Percentiles rank a stretch among this genome's conserved stretches.
phyloP scores from a whole-genome alignment of 2,888 invertebrate genomes.

The Ichneumoninae sp. region DNA sequence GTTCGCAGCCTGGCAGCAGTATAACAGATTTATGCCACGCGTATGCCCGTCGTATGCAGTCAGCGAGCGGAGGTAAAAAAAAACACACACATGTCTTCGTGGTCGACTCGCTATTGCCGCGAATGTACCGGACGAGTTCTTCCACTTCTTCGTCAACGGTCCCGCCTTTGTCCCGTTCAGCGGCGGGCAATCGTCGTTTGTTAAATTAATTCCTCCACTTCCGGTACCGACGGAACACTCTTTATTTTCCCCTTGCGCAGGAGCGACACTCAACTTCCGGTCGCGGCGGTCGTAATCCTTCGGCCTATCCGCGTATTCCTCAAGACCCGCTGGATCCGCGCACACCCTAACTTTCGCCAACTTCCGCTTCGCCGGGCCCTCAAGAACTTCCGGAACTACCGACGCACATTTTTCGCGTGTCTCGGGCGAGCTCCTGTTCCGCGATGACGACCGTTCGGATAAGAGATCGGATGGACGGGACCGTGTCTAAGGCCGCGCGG shows the following conservation, averaged over 20 bases:
- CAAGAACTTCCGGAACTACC: neutral
- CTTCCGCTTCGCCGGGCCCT: neutral
- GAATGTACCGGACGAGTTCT: constrained; percentile 43
- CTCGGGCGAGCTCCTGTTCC: constrained; percentile 30
- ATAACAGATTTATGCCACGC: constrained; percentile 68
- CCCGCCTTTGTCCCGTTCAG: constrained; percentile 27
- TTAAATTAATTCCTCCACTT: neutral
- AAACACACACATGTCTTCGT: constrained; percentile 12
- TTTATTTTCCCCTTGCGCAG: neutral
- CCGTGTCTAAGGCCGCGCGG: constrained; percentile 77
- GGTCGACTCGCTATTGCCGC: constrained; percentile 42
- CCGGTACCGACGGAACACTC: neutral
- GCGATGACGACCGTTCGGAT: constrained; percentile 14
- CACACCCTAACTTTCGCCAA: neutral
- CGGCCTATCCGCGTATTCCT: neutral
- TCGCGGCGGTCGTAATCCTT: neutral
- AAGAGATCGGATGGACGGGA: constrained; percentile 67
- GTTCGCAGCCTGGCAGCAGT: constrained; percentile 57
- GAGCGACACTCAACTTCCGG: neutral
- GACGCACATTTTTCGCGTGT: neutral
- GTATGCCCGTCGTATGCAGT: constrained; percentile 60
- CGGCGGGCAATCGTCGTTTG: constrained; percentile 5
- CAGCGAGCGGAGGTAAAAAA: constrained; percentile 32
- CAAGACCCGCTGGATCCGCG: neutral
- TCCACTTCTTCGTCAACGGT: constrained; percentile 18